Conservation (phyloP, 1,140 invertebrate genomes). For the Cephus cinctus region DNA sequence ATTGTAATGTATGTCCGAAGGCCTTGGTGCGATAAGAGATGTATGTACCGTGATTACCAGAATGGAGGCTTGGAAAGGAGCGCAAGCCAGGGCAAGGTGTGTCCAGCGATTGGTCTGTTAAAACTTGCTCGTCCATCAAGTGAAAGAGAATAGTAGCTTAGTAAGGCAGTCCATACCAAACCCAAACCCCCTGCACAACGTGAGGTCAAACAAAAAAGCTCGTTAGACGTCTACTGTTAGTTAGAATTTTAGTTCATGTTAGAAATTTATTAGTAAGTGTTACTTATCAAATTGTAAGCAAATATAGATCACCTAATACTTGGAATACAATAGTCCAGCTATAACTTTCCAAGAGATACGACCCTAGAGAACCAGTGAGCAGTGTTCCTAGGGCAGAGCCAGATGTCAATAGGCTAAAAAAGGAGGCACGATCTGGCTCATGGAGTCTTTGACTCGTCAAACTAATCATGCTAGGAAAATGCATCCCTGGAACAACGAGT, state of each 20-base stretch:
- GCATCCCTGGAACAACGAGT: conserved; percentile 56
- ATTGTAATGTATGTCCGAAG: too few species aligned
- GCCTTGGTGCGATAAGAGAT: conserved; percentile 1
- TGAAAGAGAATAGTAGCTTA: conserved; percentile 54
- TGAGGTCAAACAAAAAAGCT: neutral
- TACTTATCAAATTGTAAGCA: neutral
- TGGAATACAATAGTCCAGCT: conserved; percentile 71
- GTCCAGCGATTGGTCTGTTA: conserved; percentile 31
- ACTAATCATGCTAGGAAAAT: conserved; percentile 74
- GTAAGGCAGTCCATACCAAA: conserved; percentile 56
- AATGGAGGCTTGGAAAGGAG: conserved; percentile 62
- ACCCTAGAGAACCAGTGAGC: conserved; percentile 69
- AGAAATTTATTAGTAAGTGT: neutral
- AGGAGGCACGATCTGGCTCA: conserved; percentile 67
- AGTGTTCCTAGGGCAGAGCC: conserved; percentile 67
- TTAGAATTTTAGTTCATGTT: neutral
- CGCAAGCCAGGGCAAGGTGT: conserved; percentile 58
- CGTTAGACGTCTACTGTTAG: neutral
- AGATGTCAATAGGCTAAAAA: conserved; percentile 69
- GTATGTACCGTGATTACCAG: conserved; percentile 51
- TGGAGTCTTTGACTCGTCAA: conserved; percentile 67
- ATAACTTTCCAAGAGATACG: conserved; percentile 66
- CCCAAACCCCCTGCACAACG: conserved; percentile 54
- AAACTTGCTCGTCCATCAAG: conserved; percentile 33
- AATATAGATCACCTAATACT: conserved; percentile 65